Evolutionary conservation across 2,888 invertebrate species (phyloP), one percentile per base, ranked within the genome.

Genomic region (Agrochola circellaris): DNA sequence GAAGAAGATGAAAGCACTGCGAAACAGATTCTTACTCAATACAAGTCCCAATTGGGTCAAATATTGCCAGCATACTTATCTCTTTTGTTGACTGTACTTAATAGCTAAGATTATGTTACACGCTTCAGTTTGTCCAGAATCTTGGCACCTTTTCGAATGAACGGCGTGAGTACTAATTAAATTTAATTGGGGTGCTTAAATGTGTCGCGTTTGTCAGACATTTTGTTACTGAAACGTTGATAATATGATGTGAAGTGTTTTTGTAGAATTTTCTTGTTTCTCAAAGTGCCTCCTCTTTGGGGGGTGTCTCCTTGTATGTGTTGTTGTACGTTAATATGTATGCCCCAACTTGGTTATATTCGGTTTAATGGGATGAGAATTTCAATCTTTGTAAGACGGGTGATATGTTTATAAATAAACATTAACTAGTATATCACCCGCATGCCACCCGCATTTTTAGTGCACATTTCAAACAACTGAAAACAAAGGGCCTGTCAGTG

Each of bases 101-200:
- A 78, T 75, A 83, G 79, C 71, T 60, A 66, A 69, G 83, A 85
- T 86, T 83, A 80, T 74, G 81, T 80, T 88, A 84, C 81, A 77
- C 73, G 76, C 64, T 78, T 84, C 69, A 86, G 82, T 86, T 87
- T 82, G 78, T 79, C 70, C 82, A 81, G 77, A 69, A 75, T 78
- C 74, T 87, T 86, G 86, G 78, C 88, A 86, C 75, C 79, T 86
- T 75, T 78, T 80, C 34, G 62, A 66, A 74, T 71, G 73, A 86
- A 74, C 71, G 75, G 62, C 65, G 60, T 83, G 73, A 88, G 67
- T 30, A 79, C 80, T 88, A 83, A 87, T 88, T 84, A 86, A 79
- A 79, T 82, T 75, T 79, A 75, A 85, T 81, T 81, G 69, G 75
- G 65, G 65, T 78, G 61, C 69, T 82, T 73, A 56, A 77, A 34